A percentile compares a stretch with the other conserved stretches of the same genome.
phyloP scores from a whole-genome alignment of 2,888 invertebrate species.

The Pheosia tremula region DNA sequence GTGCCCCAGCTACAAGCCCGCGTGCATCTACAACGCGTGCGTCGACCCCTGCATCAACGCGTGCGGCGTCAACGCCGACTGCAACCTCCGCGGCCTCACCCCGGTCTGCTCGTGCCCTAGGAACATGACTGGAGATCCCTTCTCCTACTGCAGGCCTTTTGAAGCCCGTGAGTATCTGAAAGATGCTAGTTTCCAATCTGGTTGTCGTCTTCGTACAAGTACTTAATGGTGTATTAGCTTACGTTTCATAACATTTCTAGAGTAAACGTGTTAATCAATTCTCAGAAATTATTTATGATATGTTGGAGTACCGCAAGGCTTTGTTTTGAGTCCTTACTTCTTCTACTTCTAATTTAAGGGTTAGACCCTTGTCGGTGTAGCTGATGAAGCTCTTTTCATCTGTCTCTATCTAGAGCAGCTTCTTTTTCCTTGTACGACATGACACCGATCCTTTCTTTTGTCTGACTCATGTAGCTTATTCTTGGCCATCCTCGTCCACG shows the following conservation, averaged over 20 bases:
- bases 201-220: too few relatives aligned
- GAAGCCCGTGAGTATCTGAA: slow-evolving; percentile 86
- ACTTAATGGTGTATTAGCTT: too few relatives aligned
- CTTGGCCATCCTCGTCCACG: too few relatives aligned
- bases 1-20: slow-evolving; percentile 90
- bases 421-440: too few relatives aligned
- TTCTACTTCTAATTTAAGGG: background rate
- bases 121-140: slow-evolving; percentile 95
- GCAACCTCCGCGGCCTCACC: slow-evolving; percentile 90
- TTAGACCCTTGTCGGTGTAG: too few relatives aligned
- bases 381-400: too few relatives aligned
- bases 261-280: background rate
- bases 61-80: slow-evolving; percentile 92
- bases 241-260: too few relatives aligned
- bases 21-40: slow-evolving; percentile 92
- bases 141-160: slow-evolving; percentile 91
- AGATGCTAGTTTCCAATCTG: too few relatives aligned
- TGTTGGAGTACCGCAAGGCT: slow-evolving; percentile 15
- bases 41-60: slow-evolving; percentile 92
- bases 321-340: slow-evolving; percentile 2
- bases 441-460: too few relatives aligned
- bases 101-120: slow-evolving; percentile 94
- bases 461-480: too few relatives aligned
- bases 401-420: too few relatives aligned
- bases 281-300: background rate